These are phyloP conservation scores for Erebia epiphron DNA, from an alignment of 2,888 invertebrate species.

Conservation along the genomic window DNA sequence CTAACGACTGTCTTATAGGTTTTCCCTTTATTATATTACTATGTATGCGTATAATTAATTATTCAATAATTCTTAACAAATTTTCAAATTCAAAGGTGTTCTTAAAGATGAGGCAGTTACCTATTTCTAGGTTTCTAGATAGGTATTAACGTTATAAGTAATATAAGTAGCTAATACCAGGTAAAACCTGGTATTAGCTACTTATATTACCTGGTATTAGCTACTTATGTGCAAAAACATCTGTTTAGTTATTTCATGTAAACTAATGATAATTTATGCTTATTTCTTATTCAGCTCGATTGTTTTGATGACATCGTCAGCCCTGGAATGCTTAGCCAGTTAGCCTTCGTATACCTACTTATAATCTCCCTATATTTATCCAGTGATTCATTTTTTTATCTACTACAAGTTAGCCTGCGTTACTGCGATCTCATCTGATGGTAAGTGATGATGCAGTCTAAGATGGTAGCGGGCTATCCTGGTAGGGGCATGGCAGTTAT, in stretches of 20 bases:
- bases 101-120: background rate
- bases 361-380: constrained; percentile 20
- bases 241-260: constrained; percentile 18
- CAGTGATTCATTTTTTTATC: no score
- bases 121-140: background rate
- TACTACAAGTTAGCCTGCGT: no score
- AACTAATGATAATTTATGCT: constrained; percentile 30
- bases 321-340: constrained; percentile 20
- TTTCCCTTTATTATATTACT: no score
- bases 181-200: background rate
- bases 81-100: background rate
- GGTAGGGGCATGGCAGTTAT: no score
- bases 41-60: no score
- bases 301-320: constrained; percentile 23
- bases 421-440: no score
- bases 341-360: constrained; percentile 21
- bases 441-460: no score
- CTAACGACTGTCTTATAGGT: no score
- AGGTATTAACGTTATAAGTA: background rate
- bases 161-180: no score
- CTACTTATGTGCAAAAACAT: background rate
- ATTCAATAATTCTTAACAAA: no score
- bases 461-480: no score
- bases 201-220: background rate
- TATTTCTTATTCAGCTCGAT: constrained; percentile 23